These are phyloP conservation scores for Dilophus febrilis DNA, from an alignment of 2,888 invertebrate species.

Conservation along the genomic window DNA sequence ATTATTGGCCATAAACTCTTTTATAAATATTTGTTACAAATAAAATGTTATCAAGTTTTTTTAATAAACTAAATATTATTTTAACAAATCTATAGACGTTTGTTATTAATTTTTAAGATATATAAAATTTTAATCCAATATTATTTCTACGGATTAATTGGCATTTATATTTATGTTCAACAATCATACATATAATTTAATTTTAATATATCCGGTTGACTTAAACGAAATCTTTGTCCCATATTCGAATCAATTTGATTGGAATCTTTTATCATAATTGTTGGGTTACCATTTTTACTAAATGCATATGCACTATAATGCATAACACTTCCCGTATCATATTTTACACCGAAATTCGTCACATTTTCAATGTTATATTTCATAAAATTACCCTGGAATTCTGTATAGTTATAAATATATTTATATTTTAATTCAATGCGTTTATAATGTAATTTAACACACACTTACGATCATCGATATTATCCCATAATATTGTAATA, in stretches of 20 bases:
- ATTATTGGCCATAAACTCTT: too few species aligned
- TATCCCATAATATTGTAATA: constrained; percentile 46
- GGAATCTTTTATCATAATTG: constrained; percentile 38
- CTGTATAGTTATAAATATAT: constrained; percentile 17
- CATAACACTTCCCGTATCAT: constrained; percentile 58
- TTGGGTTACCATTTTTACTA: constrained; percentile 42
- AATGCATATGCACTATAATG: constrained; percentile 55
- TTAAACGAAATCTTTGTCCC: constrained; percentile 50
- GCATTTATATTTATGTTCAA: too few species aligned
- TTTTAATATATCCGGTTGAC: constrained; percentile 46
- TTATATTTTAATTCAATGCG: too few species aligned
- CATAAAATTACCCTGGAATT: constrained; percentile 44
- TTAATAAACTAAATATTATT: too few species aligned
- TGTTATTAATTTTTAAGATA: too few species aligned
- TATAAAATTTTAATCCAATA: too few species aligned
- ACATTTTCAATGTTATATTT: constrained; percentile 36
- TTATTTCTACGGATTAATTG: too few species aligned
- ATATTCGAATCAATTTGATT: constrained; percentile 24
- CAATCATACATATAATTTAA: constrained; percentile 43
- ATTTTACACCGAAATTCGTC: constrained; percentile 40
- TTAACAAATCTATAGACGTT: too few species aligned
- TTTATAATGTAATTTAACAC: too few species aligned
- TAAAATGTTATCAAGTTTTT: too few species aligned
- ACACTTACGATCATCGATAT: constrained; percentile 36
- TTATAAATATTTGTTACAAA: too few species aligned